Evolutionary conservation across 1,140 invertebrate species (phyloP), one percentile per base, ranked within the genome.

Genomic region (Drosophila ananassae): DNA sequence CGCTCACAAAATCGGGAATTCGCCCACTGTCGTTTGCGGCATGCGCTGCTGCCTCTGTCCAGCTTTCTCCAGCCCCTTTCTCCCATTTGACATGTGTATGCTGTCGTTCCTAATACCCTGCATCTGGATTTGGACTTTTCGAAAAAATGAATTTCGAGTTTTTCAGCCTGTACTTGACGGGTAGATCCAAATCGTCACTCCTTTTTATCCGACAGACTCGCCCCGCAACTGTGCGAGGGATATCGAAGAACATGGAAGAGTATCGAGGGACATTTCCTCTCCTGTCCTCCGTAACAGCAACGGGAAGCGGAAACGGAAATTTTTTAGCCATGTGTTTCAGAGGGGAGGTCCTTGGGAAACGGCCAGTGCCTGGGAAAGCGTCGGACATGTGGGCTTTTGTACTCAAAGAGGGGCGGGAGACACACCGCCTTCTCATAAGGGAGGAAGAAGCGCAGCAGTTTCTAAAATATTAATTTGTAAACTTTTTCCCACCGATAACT

Each of bases 241-340:
- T 8, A 67, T 54, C 41, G 32, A 8, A 25, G n/a, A 7, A 24
- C 21, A 12, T 25, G 10, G 6, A 9, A 47, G 46, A 25, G 37
- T 30, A 8, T 2, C 9, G 30, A 41, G 30, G 44, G 41, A 37
- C 39, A 41, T 47, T 34, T 62, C 30, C 54, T 56, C 21, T 50
- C 46, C 61, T 52, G 58, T 74, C 77, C 82, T 81, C 69, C 82
- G 78, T 85, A 83, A 87, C 79, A 87, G 83, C 75, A 50, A 75
- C 81, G 79, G 83, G 76, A 87, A 87, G 54, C 83, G 83, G 83
- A 89, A 89, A 47, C 83, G 83, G 83, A 89, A 89, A 89, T 87
- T 89, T 89, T 81, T 79, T 89, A 84, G 83, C 79, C 83, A 89
- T 89, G 84, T 84, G 72, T 89, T 89, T 89, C 79, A 89, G 28